Base-by-base conservation (phyloP, 2,888 invertebrate genomes). In the Calliphora vomitoria region DNA sequence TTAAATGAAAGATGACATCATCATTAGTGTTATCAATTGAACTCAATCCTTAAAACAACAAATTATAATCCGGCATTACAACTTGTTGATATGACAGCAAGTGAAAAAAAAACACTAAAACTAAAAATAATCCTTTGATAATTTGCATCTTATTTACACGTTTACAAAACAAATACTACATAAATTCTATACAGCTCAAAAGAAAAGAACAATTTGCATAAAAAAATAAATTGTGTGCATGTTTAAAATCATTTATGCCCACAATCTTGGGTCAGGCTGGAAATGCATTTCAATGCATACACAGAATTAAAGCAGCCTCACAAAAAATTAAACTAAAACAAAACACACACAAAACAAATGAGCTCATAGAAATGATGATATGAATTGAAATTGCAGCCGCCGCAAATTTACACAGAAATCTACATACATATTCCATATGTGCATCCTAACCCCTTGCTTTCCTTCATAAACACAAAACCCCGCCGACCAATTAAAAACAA, bases 341-440 rank as follows among this genome's bases (percentile, higher is more conserved):
- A 55, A 8, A 41, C 18, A 25, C 58, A 31, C 25, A 13, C n/a
- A 13, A 20, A 31, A 3, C 5, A 18, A 15, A 79, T 81, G 81
- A 81, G 66, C 72, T 81, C 81, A 80, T 71, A 69, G 2, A 25
- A 58, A 79, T 8, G 35, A 35, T 35, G 35, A 35, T 13, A 47
- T 62, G 18, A 71, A 50, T 55, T 75, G 66, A 68, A 75, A 82
- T 58, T 55, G 47, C 66, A 75, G 75, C 55, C 55, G 66, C 18
- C 31, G 55, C 31, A 41, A 71, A 18, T n/a, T 38, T 1, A 35
- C 25, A 31, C n/a, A 60, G 4, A 44, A 20, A 55, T 55, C 18
- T 10, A 20, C 20, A 20, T 10, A 20, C 20, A 20, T 55, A 58
- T 25, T 58, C 25, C 25, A 5, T 4, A n/a, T 1, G 3, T 13